phyloP scores from a whole-genome alignment of 1,140 invertebrate genomes.

The Ruditapes philippinarum region DNA sequence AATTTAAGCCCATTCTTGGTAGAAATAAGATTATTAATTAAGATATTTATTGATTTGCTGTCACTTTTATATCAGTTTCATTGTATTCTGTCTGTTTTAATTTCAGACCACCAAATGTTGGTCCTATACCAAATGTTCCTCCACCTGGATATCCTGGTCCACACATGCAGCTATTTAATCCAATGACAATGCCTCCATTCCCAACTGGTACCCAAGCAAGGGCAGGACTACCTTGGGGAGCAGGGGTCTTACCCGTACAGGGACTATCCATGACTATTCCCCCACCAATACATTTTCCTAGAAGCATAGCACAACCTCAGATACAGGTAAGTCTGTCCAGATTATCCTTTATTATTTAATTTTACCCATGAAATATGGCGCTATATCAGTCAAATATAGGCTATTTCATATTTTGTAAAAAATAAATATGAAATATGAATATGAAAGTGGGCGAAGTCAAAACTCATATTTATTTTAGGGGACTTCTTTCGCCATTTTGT shows the following conservation, averaged over 20 bases:
- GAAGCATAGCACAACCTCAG: not conserved
- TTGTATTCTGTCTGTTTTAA: not conserved
- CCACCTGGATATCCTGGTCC: not conserved
- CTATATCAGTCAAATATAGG: too few relatives aligned
- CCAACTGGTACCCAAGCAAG: not conserved
- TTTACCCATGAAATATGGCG: too few relatives aligned
- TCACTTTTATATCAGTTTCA: not conserved
- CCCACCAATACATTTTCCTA: not conserved
- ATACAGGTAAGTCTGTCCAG: not conserved
- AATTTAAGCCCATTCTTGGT: too few relatives aligned
- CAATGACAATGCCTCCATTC: not conserved
- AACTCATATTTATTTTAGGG: too few relatives aligned
- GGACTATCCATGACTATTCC: not conserved
- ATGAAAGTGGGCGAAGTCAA: too few relatives aligned
- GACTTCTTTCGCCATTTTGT: too few relatives aligned
- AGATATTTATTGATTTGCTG: too few relatives aligned
- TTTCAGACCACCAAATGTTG: conserved; percentile 15
- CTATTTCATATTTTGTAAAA: too few relatives aligned
- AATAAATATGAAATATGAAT: too few relatives aligned
- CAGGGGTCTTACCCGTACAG: not conserved
- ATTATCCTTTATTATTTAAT: too few relatives aligned
- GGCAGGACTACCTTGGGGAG: conserved; percentile 12
- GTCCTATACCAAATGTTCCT: conserved; percentile 8
- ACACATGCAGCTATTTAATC: not conserved
- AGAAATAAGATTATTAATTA: too few relatives aligned